These are phyloP conservation scores for Tetanocera ferruginea DNA, from an alignment of 2,888 invertebrate genomes.

Conservation along the genomic window DNA sequence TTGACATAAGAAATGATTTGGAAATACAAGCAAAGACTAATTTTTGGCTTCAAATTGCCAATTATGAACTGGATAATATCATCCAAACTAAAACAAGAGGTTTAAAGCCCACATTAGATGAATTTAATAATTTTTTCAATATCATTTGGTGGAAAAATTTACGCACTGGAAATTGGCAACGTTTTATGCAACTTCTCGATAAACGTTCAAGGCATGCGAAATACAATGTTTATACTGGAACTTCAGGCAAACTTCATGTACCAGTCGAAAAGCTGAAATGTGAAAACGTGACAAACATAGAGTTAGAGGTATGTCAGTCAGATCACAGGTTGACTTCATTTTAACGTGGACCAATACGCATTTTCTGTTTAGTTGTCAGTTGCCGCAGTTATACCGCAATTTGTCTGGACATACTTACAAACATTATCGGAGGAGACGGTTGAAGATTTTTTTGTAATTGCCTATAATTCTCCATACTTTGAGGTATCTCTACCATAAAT, in stretches of 20 bases:
- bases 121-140: neutral
- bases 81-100: neutral
- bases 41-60: conserved; percentile 30
- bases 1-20: neutral
- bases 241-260: conserved; percentile 20
- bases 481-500: neutral
- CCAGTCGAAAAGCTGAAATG: neutral
- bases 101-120: neutral
- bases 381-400: neutral
- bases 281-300: neutral
- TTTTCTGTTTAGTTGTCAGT: neutral
- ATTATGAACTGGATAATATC: conserved; percentile 15
- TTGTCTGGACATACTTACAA: conserved; percentile 15
- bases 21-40: neutral
- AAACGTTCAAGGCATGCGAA: conserved; percentile 10
- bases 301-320: neutral
- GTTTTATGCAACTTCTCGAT: conserved; percentile 22
- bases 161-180: conserved; percentile 26
- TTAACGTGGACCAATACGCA: too few species aligned
- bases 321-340: neutral
- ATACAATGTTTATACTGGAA: conserved; percentile 30
- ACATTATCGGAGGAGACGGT: neutral
- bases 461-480: conserved; percentile 23
- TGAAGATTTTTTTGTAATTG: conserved; percentile 16
- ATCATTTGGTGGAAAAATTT: conserved; percentile 33